Evolutionary conservation across 2,888 invertebrate species (phyloP).

Genomic region (Sturmia bella): DNA sequence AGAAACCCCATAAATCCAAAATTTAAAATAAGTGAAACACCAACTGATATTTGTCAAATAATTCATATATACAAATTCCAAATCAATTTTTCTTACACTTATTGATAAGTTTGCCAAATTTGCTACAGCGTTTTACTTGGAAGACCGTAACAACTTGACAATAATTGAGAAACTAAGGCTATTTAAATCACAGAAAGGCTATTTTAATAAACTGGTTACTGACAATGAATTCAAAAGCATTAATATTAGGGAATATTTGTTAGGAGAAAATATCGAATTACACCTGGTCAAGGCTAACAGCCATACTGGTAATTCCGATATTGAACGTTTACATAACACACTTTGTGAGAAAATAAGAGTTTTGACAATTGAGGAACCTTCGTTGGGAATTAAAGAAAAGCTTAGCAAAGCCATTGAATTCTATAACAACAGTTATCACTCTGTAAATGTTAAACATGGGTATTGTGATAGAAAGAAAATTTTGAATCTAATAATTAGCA

Average conservation of each 20-base stretch:
- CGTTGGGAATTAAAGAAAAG: conserved; percentile 30
- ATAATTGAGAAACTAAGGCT: conserved; percentile 36
- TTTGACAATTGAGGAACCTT: background rate
- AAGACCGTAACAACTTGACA: conserved; percentile 57
- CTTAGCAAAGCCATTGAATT: conserved; percentile 28
- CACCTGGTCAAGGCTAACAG: conserved; percentile 29
- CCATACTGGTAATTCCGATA: conserved; percentile 39
- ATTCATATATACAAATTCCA: conserved; percentile 44
- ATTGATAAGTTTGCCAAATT: conserved; percentile 69
- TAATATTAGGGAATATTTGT: conserved; percentile 22
- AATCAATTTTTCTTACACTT: conserved; percentile 62
- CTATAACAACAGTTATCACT: conserved; percentile 49
- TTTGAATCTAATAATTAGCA: background rate
- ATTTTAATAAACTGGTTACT: conserved; percentile 33
- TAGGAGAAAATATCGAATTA: conserved; percentile 17
- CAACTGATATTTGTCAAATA: conserved; percentile 35
- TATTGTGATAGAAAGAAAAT: conserved; percentile 27
- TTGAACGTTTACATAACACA: conserved; percentile 41
- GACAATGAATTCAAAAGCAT: conserved; percentile 49
- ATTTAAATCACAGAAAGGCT: conserved; percentile 40
- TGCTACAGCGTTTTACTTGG: conserved; percentile 58
- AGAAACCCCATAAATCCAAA: conserved; percentile 18
- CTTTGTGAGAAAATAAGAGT: conserved; percentile 36
- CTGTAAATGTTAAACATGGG: conserved; percentile 38
- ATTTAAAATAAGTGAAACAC: conserved; percentile 21